phyloP scores from a whole-genome alignment of 2,888 invertebrate genomes.

The Nipponacmea schrenckii region DNA sequence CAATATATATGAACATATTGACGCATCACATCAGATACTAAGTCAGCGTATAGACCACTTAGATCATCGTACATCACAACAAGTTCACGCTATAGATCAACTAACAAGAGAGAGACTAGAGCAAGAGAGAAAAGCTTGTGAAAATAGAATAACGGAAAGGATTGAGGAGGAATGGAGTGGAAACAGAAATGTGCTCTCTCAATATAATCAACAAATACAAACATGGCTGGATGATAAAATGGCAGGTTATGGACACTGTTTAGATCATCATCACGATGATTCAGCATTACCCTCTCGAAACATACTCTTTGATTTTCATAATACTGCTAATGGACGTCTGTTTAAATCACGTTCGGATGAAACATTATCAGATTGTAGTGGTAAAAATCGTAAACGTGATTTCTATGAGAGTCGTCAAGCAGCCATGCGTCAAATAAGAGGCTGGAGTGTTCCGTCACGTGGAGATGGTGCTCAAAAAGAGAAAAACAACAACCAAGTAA shows the following conservation, averaged over 20 bases:
- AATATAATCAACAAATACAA: slow-evolving; percentile 51
- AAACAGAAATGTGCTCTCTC: slow-evolving; percentile 67
- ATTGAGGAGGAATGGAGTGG: slow-evolving; percentile 72
- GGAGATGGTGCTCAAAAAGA: slow-evolving; percentile 31
- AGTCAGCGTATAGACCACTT: slow-evolving; percentile 83
- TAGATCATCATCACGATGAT: slow-evolving; percentile 61
- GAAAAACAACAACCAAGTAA: slow-evolving; percentile 12
- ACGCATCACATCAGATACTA: slow-evolving; percentile 77
- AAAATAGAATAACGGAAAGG: slow-evolving; percentile 76
- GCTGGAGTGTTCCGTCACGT: slow-evolving; percentile 54
- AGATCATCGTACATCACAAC: slow-evolving; percentile 72
- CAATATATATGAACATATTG: slow-evolving; percentile 81
- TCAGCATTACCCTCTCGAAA: slow-evolving; percentile 53
- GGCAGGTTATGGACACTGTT: slow-evolving; percentile 54
- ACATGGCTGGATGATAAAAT: slow-evolving; percentile 58
- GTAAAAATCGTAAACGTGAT: slow-evolving; percentile 72
- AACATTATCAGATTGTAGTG: slow-evolving; percentile 75
- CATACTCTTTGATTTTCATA: slow-evolving; percentile 50
- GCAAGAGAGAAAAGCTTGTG: slow-evolving; percentile 74
- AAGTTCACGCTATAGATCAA: slow-evolving; percentile 52
- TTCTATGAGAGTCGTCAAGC: slow-evolving; percentile 57
- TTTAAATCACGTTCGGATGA: slow-evolving; percentile 65
- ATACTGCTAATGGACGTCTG: slow-evolving; percentile 54
- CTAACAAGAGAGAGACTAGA: slow-evolving; percentile 74
- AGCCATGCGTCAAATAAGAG: slow-evolving; percentile 60